phyloP scores from a whole-genome alignment of 2,797 vertebrate species.

The Rhinatrema bivittatum region DNA sequence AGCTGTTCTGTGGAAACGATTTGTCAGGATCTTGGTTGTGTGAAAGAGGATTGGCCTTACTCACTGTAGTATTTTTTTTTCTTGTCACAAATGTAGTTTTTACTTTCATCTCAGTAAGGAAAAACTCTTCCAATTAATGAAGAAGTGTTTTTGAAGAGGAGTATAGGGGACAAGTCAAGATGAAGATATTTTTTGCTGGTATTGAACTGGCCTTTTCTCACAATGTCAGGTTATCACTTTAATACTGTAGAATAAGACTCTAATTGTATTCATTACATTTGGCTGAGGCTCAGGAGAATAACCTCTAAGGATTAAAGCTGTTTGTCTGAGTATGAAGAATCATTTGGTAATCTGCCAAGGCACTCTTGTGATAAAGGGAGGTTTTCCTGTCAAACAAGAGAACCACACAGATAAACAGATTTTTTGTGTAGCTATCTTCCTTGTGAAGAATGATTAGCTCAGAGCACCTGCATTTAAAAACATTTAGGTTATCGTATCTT shows the following conservation, averaged over 20 bases:
- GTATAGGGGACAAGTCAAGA: too few species aligned
- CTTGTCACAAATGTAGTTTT: too few species aligned
- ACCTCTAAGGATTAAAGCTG: slow-evolving; percentile 34
- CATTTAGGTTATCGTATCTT: slow-evolving; percentile 1
- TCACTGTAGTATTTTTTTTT: too few species aligned
- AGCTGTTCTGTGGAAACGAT: too few species aligned
- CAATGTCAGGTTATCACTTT: slow-evolving; percentile 15
- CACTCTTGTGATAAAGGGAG: slow-evolving; percentile 18
- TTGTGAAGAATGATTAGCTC: background rate
- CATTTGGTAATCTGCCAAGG: slow-evolving; percentile 36
- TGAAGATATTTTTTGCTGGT: slow-evolving; percentile 14
- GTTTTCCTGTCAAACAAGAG: slow-evolving; percentile 27
- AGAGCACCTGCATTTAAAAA: slow-evolving; percentile 12
- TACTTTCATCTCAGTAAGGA: too few species aligned
- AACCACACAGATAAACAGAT: slow-evolving; percentile 10
- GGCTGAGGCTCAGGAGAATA: slow-evolving; percentile 19
- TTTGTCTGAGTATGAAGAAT: slow-evolving; percentile 34
- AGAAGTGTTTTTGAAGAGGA: too few species aligned
- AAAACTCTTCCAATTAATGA: background rate
- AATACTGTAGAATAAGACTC: slow-evolving; percentile 20
- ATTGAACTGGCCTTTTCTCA: slow-evolving; percentile 16
- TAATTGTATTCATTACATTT: slow-evolving; percentile 36
- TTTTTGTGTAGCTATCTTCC: slow-evolving; percentile 12
- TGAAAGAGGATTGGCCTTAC: too few species aligned
- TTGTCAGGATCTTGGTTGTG: too few species aligned